Conservation (phyloP, 2,888 invertebrate species). For the Daptonema setosum region DNA sequence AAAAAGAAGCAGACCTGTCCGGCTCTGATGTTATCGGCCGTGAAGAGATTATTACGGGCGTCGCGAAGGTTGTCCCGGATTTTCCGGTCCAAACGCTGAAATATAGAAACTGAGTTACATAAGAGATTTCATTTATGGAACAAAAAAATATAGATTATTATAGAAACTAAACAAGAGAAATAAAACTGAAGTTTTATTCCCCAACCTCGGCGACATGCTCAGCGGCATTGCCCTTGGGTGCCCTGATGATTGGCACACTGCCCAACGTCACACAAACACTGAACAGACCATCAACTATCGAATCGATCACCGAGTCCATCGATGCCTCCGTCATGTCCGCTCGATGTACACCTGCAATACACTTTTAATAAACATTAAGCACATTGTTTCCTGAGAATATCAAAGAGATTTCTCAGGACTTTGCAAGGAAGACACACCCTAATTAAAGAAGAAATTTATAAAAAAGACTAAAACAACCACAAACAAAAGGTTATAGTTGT, state of each 20-base stretch:
- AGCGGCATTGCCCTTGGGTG: constrained; percentile 24
- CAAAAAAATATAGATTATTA: too few relatives aligned
- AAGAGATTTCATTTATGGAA: constrained; percentile 1
- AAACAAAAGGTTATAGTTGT: too few relatives aligned
- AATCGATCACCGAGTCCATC: constrained; percentile 79
- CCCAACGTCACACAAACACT: constrained; percentile 91
- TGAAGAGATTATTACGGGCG: constrained; percentile 80
- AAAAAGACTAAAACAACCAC: too few relatives aligned
- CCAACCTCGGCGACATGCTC: neutral
- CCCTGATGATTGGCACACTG: constrained; percentile 67
- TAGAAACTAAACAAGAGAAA: too few relatives aligned
- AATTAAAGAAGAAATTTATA: too few relatives aligned
- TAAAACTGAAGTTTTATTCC: too few relatives aligned
- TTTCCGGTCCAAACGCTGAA: constrained; percentile 70
- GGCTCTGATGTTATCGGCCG: constrained; percentile 29
- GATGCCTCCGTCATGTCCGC: constrained; percentile 55
- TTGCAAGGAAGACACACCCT: too few relatives aligned
- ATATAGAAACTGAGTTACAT: constrained; percentile 2
- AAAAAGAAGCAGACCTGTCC: neutral
- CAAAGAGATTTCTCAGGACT: too few relatives aligned
- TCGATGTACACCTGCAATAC: neutral
- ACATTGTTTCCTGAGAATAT: too few relatives aligned
- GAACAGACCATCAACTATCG: constrained; percentile 81
- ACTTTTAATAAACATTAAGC: too few relatives aligned
- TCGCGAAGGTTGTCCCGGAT: constrained; percentile 86